Conservation (phyloP, 2,113 vertebrate genomes). For the Cepphus grylle region DNA sequence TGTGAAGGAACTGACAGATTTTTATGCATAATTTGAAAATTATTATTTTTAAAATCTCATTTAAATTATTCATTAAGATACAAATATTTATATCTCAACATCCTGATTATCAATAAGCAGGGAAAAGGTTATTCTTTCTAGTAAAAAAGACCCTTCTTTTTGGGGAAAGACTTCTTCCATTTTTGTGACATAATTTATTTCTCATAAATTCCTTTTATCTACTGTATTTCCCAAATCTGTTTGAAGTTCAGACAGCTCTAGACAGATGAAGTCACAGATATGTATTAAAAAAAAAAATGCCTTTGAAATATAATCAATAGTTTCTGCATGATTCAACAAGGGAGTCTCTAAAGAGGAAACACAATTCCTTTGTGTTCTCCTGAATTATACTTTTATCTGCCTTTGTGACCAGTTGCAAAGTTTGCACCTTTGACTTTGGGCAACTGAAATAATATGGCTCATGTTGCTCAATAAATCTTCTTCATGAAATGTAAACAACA, state of each 20-base stretch:
- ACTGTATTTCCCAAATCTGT: slow-evolving; percentile 14
- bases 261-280: slow-evolving; percentile 33
- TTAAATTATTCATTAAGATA: slow-evolving; percentile 10
- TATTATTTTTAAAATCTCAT: neutral
- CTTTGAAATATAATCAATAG: slow-evolving; percentile 64
- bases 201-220: slow-evolving; percentile 26
- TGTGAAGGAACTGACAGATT: neutral
- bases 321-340: slow-evolving; percentile 54
- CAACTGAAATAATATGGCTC: neutral
- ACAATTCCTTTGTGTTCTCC: neutral
- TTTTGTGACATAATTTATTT: slow-evolving; percentile 36
- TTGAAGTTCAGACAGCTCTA: slow-evolving; percentile 46
- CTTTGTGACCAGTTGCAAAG: neutral
- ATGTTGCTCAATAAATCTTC: neutral
- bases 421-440: neutral
- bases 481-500: neutral
- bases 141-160: neutral
- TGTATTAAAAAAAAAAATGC: neutral
- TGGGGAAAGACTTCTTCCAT: neutral
- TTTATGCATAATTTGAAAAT: slow-evolving; percentile 5
- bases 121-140: neutral
- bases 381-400: neutral
- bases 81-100: neutral
- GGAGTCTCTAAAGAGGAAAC: slow-evolving; percentile 12
- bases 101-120: neutral